Base-by-base conservation (phyloP, 2,797 vertebrate species). In the Tragelaphus eurycerus region DNA sequence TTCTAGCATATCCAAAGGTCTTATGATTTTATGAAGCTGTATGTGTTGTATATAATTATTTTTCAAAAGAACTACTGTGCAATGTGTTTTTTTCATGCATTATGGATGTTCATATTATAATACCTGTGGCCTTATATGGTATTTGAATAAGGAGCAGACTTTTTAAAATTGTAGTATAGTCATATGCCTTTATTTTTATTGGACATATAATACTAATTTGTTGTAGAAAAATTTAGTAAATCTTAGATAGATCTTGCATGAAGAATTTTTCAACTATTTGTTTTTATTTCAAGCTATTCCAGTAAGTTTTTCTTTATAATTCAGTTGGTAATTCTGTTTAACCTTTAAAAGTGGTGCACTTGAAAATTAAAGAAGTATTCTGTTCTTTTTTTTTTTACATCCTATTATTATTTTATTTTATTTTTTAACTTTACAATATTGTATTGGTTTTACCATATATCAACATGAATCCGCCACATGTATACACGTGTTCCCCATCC, bases 51-150 rank as follows among this genome's bases (percentile, higher is more conserved):
- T 96, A 94, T 85, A 97, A 86, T 93, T 96, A 64, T 1, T 93
- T 97, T 96, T 88, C 81, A 94, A 88, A 34, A 93, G n/a, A 94
- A 95, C 38, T 97, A 57, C 97, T 96, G 93, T 98, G 90, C 25
- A 97, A 76, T 91, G 85, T 5, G 81, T 86, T 96, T 96, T n/a
- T 90, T 59, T 95, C 89, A 96, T 27, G 14, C 12, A 25, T 95
- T 96, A 93, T 96, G 1, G 7, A 16, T 97, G 76, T 64, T 62
- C 38, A 43, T 38, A 83, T 64, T 5, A 84, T 62, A n/a, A 64
- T 17, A 81, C 50, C 31, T 7, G 0, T 86, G 50, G 19, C 82
- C 90, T 79, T 88, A 86, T 94, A 8, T 79, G 25, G 3, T 89
- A 50, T 83, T 94, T 82, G 25, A 93, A 92, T 55, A 31, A 54